These are phyloP conservation scores for Elymnias hypermnestra DNA, from an alignment of 1,140 invertebrate genomes.

Conservation along the genomic window DNA sequence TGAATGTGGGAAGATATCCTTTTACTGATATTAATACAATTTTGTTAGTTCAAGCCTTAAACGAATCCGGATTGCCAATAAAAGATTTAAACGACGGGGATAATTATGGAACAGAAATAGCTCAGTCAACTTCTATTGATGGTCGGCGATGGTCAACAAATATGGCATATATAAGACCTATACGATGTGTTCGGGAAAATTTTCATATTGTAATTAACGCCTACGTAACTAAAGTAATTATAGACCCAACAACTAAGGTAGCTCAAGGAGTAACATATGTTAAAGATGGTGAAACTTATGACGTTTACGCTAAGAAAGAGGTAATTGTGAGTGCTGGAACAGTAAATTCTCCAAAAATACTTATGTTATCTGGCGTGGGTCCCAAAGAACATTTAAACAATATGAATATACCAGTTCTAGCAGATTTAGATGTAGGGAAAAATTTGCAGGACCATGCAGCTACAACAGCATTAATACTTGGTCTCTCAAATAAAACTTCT, in stretches of 20 bases:
- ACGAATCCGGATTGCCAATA: slow-evolving; percentile 72
- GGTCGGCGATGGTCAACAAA: slow-evolving; percentile 83
- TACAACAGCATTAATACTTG: slow-evolving; percentile 72
- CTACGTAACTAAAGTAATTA: slow-evolving; percentile 81
- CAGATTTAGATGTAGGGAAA: slow-evolving; percentile 30
- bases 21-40: slow-evolving; percentile 75
- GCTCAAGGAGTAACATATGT: slow-evolving; percentile 82
- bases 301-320: slow-evolving; percentile 30
- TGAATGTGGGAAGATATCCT: slow-evolving; percentile 77
- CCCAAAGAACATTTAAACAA: slow-evolving; percentile 29
- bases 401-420: slow-evolving; percentile 26
- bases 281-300: slow-evolving; percentile 71
- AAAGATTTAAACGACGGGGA: slow-evolving; percentile 71
- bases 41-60: slow-evolving; percentile 73
- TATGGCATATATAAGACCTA: slow-evolving; percentile 81
- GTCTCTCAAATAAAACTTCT: slow-evolving; percentile 69
- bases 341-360: slow-evolving; percentile 34
- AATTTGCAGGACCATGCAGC: slow-evolving; percentile 45
- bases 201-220: slow-evolving; percentile 81
- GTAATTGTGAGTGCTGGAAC: slow-evolving; percentile 32
- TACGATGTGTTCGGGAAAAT: slow-evolving; percentile 81
- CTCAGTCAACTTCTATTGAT: slow-evolving; percentile 74
- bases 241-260: slow-evolving; percentile 79
- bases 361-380: slow-evolving; percentile 39
- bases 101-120: slow-evolving; percentile 75